Base-by-base conservation (phyloP, 2,797 vertebrate genomes). In the Malacoctenus gilli region DNA sequence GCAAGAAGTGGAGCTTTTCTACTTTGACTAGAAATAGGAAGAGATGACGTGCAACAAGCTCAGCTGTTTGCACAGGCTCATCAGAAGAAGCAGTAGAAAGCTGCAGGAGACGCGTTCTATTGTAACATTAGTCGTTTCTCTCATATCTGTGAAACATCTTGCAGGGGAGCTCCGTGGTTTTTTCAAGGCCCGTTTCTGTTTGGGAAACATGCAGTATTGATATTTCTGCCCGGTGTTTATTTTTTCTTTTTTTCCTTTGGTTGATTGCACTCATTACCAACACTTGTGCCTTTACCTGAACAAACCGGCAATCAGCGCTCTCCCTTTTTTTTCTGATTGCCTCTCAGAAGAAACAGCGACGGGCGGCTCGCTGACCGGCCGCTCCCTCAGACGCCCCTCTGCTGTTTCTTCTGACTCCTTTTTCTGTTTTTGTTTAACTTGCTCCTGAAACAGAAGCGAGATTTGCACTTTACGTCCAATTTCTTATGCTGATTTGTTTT, bases 221-320 rank as follows among this genome's bases (percentile, higher is more conserved):
- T 61, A 57, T 46, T 75, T 75, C 55, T 63, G 48, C 62, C 56
- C 44, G 36, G 58, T 31, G 13, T 15, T 13, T 28, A 6, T 28
- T 23, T 8, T 23, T 35, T 37, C 13, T 37, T 30, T 72, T 47
- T 23, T 35, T 37, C 13, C 23, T 30, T 72, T 49, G 46, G 62
- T 85, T 75, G 49, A 76, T 80, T 88, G 80, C 75, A 64, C 82
- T 87, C 82, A 82, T 80, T 74, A 68, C 77, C 68, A 79, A 88
- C 59, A 80, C 76, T 71, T 75, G 91, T 92, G 91, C 91, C 92
- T 92, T 92, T 85, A 75, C 68, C 74, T 76, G 86, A 91, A 91
- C 86, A 91, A 84, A 85, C 58, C 21, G 21, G 3, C 22, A 16
- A 59, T 63, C 68, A 40, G 83, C 77, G 42, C n/a, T 48, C 37